These are phyloP conservation scores for Rhynchomys soricoides DNA, from an alignment of 2,113 vertebrate genomes.

Conservation along the genomic window DNA sequence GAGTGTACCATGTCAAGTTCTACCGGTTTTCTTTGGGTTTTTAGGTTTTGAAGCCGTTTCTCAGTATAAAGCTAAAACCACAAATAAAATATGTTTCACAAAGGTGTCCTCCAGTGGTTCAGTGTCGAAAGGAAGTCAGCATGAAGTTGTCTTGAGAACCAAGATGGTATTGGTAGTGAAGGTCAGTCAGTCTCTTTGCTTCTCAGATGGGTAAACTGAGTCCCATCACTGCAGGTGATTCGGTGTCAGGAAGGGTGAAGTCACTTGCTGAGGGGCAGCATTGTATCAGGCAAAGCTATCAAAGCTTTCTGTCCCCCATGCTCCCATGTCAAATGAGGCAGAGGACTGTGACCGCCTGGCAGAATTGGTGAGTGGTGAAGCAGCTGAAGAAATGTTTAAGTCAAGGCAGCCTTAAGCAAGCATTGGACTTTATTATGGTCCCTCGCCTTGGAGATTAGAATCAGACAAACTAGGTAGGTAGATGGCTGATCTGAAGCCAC, in stretches of 20 bases:
- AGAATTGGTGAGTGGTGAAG: background rate
- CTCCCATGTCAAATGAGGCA: background rate
- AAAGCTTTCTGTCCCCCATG: background rate
- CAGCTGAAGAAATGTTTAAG: background rate
- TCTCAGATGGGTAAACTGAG: background rate
- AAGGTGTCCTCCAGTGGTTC: background rate
- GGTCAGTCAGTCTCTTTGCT: background rate
- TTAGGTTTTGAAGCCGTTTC: constrained; percentile 1
- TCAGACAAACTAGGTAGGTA: background rate
- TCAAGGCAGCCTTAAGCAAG: background rate
- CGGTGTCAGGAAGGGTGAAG: background rate
- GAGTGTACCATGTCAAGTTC: constrained; percentile 61
- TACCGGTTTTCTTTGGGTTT: background rate
- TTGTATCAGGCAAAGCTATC: background rate
- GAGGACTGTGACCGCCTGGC: background rate
- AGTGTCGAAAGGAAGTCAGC: background rate
- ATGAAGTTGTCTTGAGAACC: background rate
- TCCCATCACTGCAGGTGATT: background rate
- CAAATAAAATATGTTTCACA: background rate
- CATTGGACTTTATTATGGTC: background rate
- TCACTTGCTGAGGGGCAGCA: background rate
- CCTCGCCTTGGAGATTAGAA: background rate
- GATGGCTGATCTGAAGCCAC: background rate
- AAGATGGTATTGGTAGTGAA: background rate
- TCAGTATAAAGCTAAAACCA: background rate